Percentiles rank a stretch among this genome's conserved stretches.
Evolutionary conservation across 53 echinoderm and acorn worm species (phyloP).

Genomic region (Actinopyga echinites): DNA sequence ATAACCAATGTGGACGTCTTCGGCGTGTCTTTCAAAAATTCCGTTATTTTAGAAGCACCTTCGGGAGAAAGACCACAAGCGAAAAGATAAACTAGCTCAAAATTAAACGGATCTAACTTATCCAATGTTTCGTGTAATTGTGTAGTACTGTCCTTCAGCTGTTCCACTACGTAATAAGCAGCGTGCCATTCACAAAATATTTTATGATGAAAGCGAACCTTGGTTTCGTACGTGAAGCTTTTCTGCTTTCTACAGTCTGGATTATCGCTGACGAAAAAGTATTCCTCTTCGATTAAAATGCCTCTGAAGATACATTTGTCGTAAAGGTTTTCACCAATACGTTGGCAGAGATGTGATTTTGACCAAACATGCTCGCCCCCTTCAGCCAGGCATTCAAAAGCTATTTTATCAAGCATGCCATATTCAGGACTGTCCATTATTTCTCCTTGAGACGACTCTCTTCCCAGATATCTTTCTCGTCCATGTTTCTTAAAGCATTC

Average conservation of each 20-base stretch:
- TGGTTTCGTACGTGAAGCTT: not conserved
- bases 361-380: not conserved
- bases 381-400: not conserved
- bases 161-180: not conserved
- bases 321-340: not conserved
- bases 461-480: not conserved
- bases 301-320: not conserved
- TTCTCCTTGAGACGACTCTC: no score
- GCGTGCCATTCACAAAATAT: constrained; percentile 14
- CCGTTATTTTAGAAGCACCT: not conserved
- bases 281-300: not conserved
- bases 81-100: not conserved
- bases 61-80: not conserved
- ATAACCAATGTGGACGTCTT: not conserved
- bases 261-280: not conserved
- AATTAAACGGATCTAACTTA: not conserved
- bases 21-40: not conserved
- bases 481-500: not conserved
- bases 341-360: not conserved
- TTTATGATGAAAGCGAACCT: not conserved
- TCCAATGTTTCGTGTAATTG: not conserved
- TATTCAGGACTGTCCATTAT: not conserved
- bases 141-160: not conserved
- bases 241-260: not conserved
- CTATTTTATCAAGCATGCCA: not conserved